These are phyloP conservation scores for Mus pahari DNA, from an alignment of 2,113 vertebrate species.

Conservation along the genomic window DNA sequence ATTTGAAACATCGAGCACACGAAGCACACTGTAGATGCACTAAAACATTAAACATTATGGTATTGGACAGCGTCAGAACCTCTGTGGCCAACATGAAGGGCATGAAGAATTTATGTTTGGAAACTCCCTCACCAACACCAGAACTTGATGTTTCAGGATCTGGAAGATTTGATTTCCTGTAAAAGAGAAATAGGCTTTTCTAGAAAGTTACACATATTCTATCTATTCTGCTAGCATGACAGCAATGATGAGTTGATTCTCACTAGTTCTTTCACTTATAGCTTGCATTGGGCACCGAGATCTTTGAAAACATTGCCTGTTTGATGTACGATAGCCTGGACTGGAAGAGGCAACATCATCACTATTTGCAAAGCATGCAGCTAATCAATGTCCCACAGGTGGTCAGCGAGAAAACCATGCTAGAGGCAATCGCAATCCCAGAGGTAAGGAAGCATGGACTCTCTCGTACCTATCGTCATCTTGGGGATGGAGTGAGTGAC, in stretches of 20 bases:
- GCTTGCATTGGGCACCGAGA: constrained; percentile 87
- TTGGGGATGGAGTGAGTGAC: background rate
- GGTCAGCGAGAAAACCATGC: constrained; percentile 28
- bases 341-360: constrained; percentile 91
- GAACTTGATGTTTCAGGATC: background rate
- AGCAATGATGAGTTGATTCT: constrained; percentile 85
- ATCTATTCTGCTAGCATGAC: background rate
- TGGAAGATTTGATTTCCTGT: background rate
- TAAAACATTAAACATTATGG: background rate
- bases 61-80: background rate
- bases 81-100: background rate
- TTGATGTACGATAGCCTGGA: constrained; percentile 93
- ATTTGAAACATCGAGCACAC: background rate
- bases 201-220: background rate
- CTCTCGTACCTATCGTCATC: background rate
- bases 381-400: constrained; percentile 87
- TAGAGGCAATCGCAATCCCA: background rate
- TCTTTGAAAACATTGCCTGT: constrained; percentile 92
- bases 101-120: background rate
- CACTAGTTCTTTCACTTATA: constrained; percentile 76
- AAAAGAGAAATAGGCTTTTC: background rate
- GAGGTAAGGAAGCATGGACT: constrained; percentile 84
- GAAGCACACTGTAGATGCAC: background rate
- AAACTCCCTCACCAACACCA: background rate
- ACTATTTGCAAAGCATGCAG: constrained; percentile 88